Percentiles rank a stretch among this genome's conserved stretches.
Conservation (phyloP, 2,113 vertebrate species). For the Halcyon senegalensis region DNA sequence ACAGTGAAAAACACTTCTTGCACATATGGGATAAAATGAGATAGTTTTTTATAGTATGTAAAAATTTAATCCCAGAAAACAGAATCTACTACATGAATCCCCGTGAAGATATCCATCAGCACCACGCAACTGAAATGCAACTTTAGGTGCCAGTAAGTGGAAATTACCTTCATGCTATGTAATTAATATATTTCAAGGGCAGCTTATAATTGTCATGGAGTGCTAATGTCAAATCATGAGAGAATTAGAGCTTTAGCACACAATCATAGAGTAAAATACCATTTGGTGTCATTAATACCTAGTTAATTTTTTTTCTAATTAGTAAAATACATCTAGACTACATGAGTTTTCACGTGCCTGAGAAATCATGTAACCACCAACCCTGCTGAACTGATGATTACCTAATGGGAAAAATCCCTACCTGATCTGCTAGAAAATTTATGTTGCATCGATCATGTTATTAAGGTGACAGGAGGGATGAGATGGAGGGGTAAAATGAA, state of each 20-base stretch:
- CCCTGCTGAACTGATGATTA: neutral
- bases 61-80: neutral
- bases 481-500: neutral
- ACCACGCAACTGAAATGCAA: neutral
- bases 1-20: neutral
- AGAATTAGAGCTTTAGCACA: neutral
- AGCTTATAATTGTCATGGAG: neutral
- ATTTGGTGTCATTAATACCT: neutral
- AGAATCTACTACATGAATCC: neutral
- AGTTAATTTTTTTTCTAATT: neutral
- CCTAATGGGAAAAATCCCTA: neutral
- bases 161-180: neutral
- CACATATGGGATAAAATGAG: neutral
- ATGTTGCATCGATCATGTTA: neutral
- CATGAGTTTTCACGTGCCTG: neutral
- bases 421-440: neutral
- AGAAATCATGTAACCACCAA: neutral
- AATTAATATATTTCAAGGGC: slow-evolving; percentile 6
- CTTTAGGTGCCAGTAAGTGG: neutral
- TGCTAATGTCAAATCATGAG: neutral
- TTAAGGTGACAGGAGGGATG: neutral
- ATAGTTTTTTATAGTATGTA: neutral
- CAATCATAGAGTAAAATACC: neutral
- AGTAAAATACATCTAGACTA: neutral
- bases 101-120: neutral